phyloP scores from a whole-genome alignment of 2,888 invertebrate genomes.

The Morpho deidamia region DNA sequence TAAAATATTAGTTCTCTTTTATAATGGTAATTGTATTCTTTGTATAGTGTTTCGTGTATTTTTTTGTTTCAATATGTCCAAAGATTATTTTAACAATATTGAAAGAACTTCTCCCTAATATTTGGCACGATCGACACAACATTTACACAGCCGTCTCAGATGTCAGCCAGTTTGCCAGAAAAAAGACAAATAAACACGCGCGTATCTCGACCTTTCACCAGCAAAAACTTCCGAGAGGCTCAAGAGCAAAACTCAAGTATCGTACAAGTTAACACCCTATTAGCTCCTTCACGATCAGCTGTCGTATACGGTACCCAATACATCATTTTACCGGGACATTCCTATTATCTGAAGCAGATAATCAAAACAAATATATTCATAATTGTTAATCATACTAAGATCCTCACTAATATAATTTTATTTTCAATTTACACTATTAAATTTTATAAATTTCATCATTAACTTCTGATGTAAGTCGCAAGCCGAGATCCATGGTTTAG shows the following conservation, averaged over 20 bases:
- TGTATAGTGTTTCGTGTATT: too few species aligned
- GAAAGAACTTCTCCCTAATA: background rate
- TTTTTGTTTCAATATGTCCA: background rate
- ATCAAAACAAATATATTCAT: too few species aligned
- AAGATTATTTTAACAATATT: background rate
- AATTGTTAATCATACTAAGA: too few species aligned
- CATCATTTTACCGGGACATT: too few species aligned
- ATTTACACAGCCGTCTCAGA: conserved; percentile 11
- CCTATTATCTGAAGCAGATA: too few species aligned
- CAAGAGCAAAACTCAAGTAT: conserved; percentile 9
- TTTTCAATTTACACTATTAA: too few species aligned
- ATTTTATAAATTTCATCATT: too few species aligned
- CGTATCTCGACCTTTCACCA: conserved; percentile 9
- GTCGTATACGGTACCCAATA: background rate
- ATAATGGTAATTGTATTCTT: too few species aligned
- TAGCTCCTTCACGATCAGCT: conserved; percentile 22
- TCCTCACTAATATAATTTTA: too few species aligned
- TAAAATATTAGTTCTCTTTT: too few species aligned
- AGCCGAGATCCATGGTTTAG: too few species aligned
- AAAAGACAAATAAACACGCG: conserved; percentile 4
- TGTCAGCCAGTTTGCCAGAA: background rate
- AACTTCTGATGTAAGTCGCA: too few species aligned
- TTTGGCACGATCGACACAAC: background rate
- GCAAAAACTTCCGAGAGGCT: conserved; percentile 7
- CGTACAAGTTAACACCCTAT: conserved; percentile 26